These are phyloP conservation scores for Andrena camellia DNA, from an alignment of 2,888 invertebrate species.

Conservation along the genomic window DNA sequence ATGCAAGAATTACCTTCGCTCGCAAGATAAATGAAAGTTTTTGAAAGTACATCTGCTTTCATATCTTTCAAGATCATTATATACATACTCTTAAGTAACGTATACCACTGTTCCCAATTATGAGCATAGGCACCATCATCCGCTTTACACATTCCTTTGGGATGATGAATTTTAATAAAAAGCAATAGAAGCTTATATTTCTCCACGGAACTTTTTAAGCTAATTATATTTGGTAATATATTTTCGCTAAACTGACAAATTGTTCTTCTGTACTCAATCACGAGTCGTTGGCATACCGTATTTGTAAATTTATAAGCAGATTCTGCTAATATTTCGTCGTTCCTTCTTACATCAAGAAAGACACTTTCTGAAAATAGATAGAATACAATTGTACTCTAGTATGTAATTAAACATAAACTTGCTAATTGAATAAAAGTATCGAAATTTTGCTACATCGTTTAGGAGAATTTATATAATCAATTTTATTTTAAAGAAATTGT, in stretches of 20 bases:
- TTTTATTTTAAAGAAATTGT: conserved; percentile 20
- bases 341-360: conserved; percentile 41
- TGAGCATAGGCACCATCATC: conserved; percentile 82
- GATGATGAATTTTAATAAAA: conserved; percentile 86
- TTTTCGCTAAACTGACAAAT: conserved; percentile 87
- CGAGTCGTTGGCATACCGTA: conserved; percentile 84
- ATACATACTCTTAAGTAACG: conserved; percentile 83
- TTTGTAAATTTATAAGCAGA: conserved; percentile 73
- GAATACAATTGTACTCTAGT: background rate
- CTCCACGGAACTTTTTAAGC: conserved; percentile 77
- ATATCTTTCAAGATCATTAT: conserved; percentile 80
- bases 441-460: background rate
- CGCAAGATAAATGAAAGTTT: conserved; percentile 75
- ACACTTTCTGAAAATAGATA: conserved; percentile 43
- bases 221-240: conserved; percentile 84
- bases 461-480: background rate
- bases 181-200: conserved; percentile 86
- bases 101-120: conserved; percentile 85
- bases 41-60: conserved; percentile 65
- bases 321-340: conserved; percentile 61
- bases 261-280: conserved; percentile 86
- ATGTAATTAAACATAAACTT: conserved; percentile 11
- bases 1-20: conserved; percentile 77
- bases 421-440: conserved; percentile 21
- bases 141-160: conserved; percentile 83